Evolutionary conservation across 1,140 invertebrate genomes (phyloP), one percentile per base, ranked within the genome.

Genomic region (Kradibia gibbosae): DNA sequence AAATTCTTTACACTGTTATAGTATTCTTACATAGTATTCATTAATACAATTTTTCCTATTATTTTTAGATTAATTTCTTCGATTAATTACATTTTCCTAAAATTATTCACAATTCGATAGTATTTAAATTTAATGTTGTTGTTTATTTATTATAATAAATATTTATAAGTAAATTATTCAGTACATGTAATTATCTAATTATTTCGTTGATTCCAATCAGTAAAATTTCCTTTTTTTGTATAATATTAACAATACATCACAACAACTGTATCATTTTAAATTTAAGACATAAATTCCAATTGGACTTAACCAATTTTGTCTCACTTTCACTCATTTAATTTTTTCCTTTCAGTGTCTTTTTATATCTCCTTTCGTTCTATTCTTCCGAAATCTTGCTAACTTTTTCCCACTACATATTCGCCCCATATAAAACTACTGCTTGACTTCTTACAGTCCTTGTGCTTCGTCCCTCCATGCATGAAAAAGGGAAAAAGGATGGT

Each of bases 381-480:
- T 53, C 62, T 53, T 53, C 1, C 4, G 34, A 67, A 39, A 22
- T 65, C 62, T 67, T 67, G 42, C 45, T 50, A n/a, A 50, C 31
- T 48, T 42, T 72, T 72, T 72, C 42, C 42, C 42, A 20, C 25
- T n/a, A 28, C 13, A 31, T 15, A 39, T 39, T 67, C 22, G 0
- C 1, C 62, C 62, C 70, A 48, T 28, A 42, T 39, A 72, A n/a
- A 28, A 48, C 31, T n/a, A n/a, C 71, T 20, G 36, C 53, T 76
- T 45, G 11, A 34, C 65, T 22, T 34, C 20, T 48, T 20, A 15
- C 25, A 10, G 3, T 34, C 75, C 36, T 72, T 78, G 57, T 77
- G 48, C 48, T 80, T 74, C 78, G 80, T 78, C 57, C 78, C 80
- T 73, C 42, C 75, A 5, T 39, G n/a, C 20, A 57, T 42, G 15